Base-by-base conservation (phyloP, 2,888 invertebrate species). In the Drosophila birchii region DNA sequence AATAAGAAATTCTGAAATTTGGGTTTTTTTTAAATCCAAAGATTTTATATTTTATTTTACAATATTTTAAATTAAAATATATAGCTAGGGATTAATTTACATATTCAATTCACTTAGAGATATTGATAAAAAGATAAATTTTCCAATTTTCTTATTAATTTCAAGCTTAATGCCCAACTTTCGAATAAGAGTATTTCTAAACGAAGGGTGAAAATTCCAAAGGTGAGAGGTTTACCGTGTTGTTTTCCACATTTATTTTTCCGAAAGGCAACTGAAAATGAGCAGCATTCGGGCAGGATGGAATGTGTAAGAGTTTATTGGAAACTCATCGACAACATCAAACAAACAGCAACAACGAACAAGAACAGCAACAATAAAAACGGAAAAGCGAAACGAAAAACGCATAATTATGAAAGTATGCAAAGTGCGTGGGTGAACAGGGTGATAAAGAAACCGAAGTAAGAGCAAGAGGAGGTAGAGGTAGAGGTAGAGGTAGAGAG, bases 301-400 rank as follows among this genome's bases (percentile, higher is more conserved):
- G 58, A 58, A 63, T 80, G 78, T 75, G 73, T 61, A 72, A 78
- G 78, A 62, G 53, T 78, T 72, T 71, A 86, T 86, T 86, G 86
- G 63, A 81, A 84, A 78, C 62, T 49, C 78, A 83, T 83, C 73
- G 80, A 80, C 75, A 82, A 78, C 75, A 78, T 78, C 80, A 84
- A 79, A 79, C 77, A 67, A 72, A 63, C 61, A 55, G 53, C 54
- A 47, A 47, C 47, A 32, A 32, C 43, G 12, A 43, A 43, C 47
- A 63, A 23, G 7, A 39, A 23, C 32, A 32, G 43, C 43, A 63
- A 47, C 63, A 63, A 39, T 38, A 47, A 39, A 47, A 59, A 32
- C 59, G 39, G 57, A 66, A 64, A 72, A 57, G 39, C 53, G 41
- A 44, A 71, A 34, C 59, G 41, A 62, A 70, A 58, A 72, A 70